Evolutionary conservation across 1,140 invertebrate genomes (phyloP), one percentile per base, ranked within the genome.

Genomic region (Diorhabda elongata): DNA sequence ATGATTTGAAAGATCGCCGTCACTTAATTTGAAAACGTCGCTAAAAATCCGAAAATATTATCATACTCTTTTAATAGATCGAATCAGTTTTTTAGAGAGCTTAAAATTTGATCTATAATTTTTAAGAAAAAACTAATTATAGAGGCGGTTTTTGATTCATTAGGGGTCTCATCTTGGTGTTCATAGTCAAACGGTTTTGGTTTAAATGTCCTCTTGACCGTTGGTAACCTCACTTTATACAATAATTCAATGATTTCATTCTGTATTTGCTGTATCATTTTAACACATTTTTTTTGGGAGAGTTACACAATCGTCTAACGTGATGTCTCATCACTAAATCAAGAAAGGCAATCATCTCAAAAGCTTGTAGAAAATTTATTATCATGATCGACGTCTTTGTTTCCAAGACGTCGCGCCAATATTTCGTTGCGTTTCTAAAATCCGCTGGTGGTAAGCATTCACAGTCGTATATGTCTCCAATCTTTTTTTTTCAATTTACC

Each of bases 371-470:
- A 69, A 26, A 26, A 26, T 26, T 26, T 26, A 26, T 26, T 26
- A 26, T 52, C 2, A 52, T n/a, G n/a, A 4, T 52, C 47, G 3
- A 6, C 6, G n/a, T 52, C 6, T 3, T 3, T 52, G 3, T 67
- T 68, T 71, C 58, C 57, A 71, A 64, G 7, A 68, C 57, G 8
- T 64, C 65, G 2, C 8, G 57, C 61, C 61, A 68, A 47, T 67
- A 64, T 64, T 71, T 63, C 62, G 61, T 70, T 66, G 57, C 45
- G 52, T 62, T 70, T 67, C 64, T 56, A 65, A 66, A 61, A 70
- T 58, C 44, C 58, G 2, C 26, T 58, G 66, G 26, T 67, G 61
- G 42, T 64, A 6, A 64, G 43, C 62, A 58, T 71, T 60, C 44
- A 71, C 64, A 43, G 69, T 62, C 26, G 57, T 64, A 44, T 61